Evolutionary conservation across 2,888 invertebrate species (phyloP), one percentile per base, ranked within the genome.

Genomic region (Thymelicus lineola): DNA sequence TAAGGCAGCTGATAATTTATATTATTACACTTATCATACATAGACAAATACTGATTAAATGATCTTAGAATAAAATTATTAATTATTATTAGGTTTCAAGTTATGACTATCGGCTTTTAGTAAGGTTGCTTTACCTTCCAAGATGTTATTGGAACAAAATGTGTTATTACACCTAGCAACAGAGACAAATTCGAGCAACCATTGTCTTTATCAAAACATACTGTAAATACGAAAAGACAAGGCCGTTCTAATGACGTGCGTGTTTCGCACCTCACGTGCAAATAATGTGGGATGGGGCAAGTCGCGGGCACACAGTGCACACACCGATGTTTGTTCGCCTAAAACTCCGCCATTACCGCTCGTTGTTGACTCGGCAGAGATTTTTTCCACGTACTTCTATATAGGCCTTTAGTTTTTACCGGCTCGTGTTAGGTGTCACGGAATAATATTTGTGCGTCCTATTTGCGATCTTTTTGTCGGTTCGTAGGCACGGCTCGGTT

Each of bases 361-460:
- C 6, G 5, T 42, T 69, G 36, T 69, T 69, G 62, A 69, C 62
- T 57, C 46, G 46, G 17, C 61, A 17, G 48, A 63, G 57, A 58
- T 62, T 69, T 61, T 67, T 68, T 69, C 62, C 57, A 69, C 57
- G 62, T 69, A 63, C 45, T 63, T 14, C 17, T 62, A 68, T 55
- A 57, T 68, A 62, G 68, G 62, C 46, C 61, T 68, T 55, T 63
- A 62, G 68, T 68, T 48, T 53, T 35, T 68, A 17, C 67, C 57
- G 68, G 35, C 62, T 46, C 48, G 48, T 50, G 20, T 48, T 62
- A 28, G 57, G 48, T 68, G 68, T 58, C 68, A 38, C 46, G 57
- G 61, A 61, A 38, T 28, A 61, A 61, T 67, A 53, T 67, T 67
- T 61, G 61, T 46, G 45, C 38, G 60, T 36, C 66, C 38, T 15